Evolutionary conservation across 1,140 invertebrate genomes (phyloP).

Genomic region (Papilio machaon): DNA sequence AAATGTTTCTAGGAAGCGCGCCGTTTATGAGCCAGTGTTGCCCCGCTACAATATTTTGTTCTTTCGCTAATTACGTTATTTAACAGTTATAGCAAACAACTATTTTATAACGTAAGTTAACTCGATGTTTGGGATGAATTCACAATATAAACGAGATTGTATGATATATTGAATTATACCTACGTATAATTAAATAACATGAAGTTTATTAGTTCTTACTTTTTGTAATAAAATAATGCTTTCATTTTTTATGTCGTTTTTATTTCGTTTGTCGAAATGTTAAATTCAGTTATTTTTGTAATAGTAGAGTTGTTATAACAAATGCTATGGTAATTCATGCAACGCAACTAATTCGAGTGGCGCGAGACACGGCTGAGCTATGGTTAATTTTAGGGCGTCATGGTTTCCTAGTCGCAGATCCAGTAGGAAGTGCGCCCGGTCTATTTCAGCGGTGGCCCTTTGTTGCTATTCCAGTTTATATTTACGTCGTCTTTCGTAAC

Average conservation of each 20-base stretch:
- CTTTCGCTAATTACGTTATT: conserved; percentile 6
- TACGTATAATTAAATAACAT: too few relatives aligned
- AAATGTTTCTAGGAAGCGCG: conserved; percentile 19
- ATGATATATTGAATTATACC: too few relatives aligned
- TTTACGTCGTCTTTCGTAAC: conserved; percentile 75
- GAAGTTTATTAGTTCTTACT: too few relatives aligned
- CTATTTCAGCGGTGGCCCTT: conserved; percentile 69
- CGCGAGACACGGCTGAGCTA: conserved; percentile 45
- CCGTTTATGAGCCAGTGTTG: conserved; percentile 17
- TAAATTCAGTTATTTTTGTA: conserved; percentile 3
- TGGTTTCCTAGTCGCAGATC: conserved; percentile 48
- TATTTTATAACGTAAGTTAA: not conserved
- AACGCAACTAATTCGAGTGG: conserved; percentile 8
- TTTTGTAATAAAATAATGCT: too few relatives aligned
- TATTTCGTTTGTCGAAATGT: not conserved
- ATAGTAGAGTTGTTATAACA: conserved; percentile 17
- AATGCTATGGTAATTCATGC: conserved; percentile 20
- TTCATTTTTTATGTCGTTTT: too few relatives aligned
- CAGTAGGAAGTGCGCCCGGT: conserved; percentile 65
- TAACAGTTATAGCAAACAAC: not conserved
- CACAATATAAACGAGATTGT: too few relatives aligned
- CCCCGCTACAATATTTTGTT: not conserved
- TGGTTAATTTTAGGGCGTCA: conserved; percentile 63
- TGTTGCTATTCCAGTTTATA: conserved; percentile 66
- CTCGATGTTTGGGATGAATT: too few relatives aligned